These are phyloP conservation scores for Corella eumyota DNA, from an alignment of 23 tunicate species.

Conservation along the genomic window DNA sequence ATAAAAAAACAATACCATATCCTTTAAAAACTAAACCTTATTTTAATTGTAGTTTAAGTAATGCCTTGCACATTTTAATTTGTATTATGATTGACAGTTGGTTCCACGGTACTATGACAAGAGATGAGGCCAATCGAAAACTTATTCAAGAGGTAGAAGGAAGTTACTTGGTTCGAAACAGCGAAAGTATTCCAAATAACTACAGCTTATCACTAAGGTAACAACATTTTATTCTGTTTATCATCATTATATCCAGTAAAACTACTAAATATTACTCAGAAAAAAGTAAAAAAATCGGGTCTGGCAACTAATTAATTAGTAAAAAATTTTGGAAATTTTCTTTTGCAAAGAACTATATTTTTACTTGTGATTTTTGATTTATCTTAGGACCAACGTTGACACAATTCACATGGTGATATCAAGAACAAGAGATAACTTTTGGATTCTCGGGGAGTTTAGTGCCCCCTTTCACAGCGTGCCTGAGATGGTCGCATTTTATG, in stretches of 20 bases:
- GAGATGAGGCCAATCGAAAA: slow-evolving; percentile 67
- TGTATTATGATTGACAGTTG: slow-evolving; percentile 62
- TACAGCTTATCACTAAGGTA: slow-evolving; percentile 83
- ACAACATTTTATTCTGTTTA: background rate
- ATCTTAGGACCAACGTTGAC: slow-evolving; percentile 31
- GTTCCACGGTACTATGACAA: slow-evolving; percentile 63
- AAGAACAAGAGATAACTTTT: slow-evolving; percentile 46
- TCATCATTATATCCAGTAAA: background rate
- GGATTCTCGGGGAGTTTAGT: slow-evolving; percentile 92
- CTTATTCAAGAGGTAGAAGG: slow-evolving; percentile 33
- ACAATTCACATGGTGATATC: slow-evolving; percentile 76
- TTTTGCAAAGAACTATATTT: too few relatives aligned
- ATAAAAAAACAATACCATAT: too few relatives aligned
- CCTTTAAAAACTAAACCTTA: background rate
- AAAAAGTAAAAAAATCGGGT: background rate
- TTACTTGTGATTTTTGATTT: too few relatives aligned
- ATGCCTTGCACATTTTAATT: background rate
- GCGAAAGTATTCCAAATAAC: slow-evolving; percentile 54
- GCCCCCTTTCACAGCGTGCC: slow-evolving; percentile 80
- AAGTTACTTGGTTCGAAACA: slow-evolving; percentile 68
- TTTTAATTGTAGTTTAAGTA: background rate
- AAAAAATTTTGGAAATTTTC: too few relatives aligned
- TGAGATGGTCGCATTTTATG: slow-evolving; percentile 72
- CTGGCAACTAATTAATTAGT: too few relatives aligned
- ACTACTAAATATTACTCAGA: background rate